These are phyloP conservation scores for Phytoseiulus persimilis DNA, from an alignment of 2,888 invertebrate genomes.

Conservation along the genomic window DNA sequence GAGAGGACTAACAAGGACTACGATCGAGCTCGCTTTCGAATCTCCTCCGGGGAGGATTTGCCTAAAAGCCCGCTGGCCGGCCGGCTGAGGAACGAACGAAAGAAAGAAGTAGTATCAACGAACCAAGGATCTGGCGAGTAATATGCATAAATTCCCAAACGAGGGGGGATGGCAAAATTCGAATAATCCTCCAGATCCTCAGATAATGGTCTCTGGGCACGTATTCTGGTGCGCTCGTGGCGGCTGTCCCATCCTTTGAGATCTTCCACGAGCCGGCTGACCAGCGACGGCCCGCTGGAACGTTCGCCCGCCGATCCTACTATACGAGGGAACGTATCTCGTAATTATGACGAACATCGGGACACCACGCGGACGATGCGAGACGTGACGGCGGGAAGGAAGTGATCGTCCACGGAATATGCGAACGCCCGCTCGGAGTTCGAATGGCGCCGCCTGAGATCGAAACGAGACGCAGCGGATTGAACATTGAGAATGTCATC, in stretches of 20 bases:
- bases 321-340: not conserved
- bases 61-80: not conserved
- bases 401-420: not conserved
- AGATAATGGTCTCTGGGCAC: constrained; percentile 5
- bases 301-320: not conserved
- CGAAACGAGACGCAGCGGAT: not conserved
- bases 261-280: not conserved
- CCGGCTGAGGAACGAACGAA: not conserved
- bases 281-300: not conserved
- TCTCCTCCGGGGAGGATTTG: not conserved
- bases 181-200: not conserved
- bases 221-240: not conserved
- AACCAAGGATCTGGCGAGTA: not conserved
- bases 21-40: not conserved
- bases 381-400: not conserved
- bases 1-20: not conserved
- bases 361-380: not conserved
- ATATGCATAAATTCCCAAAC: not conserved
- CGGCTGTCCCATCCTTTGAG: not conserved
- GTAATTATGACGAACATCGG: not conserved
- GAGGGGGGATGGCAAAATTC: not conserved
- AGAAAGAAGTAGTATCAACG: not conserved
- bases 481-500: not conserved
- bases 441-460: not conserved
- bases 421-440: not conserved